These are phyloP conservation scores for Melanophora roralis DNA, from an alignment of 2,888 invertebrate species.

Conservation along the genomic window DNA sequence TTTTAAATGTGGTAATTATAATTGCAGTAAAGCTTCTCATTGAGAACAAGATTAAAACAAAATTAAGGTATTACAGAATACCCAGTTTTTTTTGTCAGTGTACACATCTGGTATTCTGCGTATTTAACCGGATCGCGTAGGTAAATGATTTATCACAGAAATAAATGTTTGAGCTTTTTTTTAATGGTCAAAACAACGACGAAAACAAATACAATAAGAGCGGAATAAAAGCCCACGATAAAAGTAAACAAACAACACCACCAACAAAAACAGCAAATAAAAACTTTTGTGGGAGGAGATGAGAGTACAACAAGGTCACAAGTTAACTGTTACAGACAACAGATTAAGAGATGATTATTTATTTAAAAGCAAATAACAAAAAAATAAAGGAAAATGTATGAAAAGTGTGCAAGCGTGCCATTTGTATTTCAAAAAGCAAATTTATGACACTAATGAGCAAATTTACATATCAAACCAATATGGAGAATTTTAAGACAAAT, in stretches of 20 bases:
- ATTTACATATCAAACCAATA: conserved; percentile 13
- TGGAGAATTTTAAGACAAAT: conserved; percentile 4
- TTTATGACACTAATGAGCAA: conserved; percentile 8
- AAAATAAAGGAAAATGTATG: not conserved
- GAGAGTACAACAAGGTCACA: conserved; percentile 40
- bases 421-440: not conserved
- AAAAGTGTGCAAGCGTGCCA: conserved; percentile 19
- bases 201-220: conserved; percentile 11
- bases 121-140: conserved; percentile 30
- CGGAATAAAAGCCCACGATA: conserved; percentile 30
- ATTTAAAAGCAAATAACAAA: not conserved
- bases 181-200: conserved; percentile 47
- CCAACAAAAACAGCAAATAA: conserved; percentile 28
- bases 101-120: not conserved
- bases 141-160: conserved; percentile 15
- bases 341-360: conserved; percentile 11
- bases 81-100: conserved; percentile 9
- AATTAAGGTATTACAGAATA: no score
- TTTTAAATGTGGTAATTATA: no score
- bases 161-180: conserved; percentile 44
- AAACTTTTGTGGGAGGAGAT: conserved; percentile 41
- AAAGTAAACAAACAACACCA: conserved; percentile 11
- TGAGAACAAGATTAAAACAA: no score
- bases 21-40: no score
- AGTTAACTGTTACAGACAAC: conserved; percentile 5